These are phyloP conservation scores for Pyrrhura leucotis DNA, from an alignment of 2,797 vertebrate species.

Conservation along the genomic window DNA sequence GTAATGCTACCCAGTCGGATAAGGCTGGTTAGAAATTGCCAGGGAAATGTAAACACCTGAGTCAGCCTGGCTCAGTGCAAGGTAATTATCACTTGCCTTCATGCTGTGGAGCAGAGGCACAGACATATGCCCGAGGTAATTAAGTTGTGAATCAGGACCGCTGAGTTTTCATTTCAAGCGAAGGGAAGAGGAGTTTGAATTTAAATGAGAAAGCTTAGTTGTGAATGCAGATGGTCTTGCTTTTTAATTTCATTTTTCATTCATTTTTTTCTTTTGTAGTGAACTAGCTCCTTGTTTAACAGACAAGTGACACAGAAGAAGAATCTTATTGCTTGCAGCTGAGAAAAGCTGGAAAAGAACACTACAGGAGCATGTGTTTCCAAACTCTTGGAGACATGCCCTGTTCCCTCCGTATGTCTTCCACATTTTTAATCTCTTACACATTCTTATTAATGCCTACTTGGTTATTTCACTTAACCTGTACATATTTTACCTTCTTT, in stretches of 20 bases:
- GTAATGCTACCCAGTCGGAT: not conserved
- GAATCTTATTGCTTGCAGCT: not conserved
- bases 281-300: not conserved
- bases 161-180: not conserved
- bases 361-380: not conserved
- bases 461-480: not conserved
- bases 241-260: not conserved
- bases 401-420: not conserved
- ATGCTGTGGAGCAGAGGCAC: not conserved
- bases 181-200: not conserved
- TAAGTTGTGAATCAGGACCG: fast-evolving
- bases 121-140: not conserved
- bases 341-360: not conserved
- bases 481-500: not conserved
- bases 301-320: not conserved
- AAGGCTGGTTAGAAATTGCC: not conserved
- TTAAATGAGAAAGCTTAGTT: not conserved
- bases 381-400: not conserved
- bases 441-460: not conserved
- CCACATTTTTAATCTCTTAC: not conserved
- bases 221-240: not conserved
- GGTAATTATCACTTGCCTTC: not conserved
- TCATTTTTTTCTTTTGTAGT: not conserved
- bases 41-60: not conserved
- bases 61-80: not conserved